These are phyloP conservation scores for Acanthurus tractus DNA, from an alignment of 2,797 vertebrate genomes.

Conservation along the genomic window DNA sequence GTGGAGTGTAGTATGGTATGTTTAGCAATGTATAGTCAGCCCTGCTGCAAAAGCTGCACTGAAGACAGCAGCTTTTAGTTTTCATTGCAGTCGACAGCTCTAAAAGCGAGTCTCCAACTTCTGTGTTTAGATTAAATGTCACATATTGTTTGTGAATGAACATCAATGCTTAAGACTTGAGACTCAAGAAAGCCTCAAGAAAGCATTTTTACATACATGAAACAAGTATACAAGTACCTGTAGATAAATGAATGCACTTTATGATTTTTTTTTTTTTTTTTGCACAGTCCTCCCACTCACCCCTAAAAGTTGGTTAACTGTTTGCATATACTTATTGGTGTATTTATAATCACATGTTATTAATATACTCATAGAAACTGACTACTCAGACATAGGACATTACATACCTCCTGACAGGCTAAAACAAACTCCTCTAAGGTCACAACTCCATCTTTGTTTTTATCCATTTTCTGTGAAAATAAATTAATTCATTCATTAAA, in stretches of 20 bases:
- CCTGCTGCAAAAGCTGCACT: not conserved
- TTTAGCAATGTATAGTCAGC: not conserved
- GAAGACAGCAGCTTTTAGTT: not conserved
- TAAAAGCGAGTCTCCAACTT: not conserved
- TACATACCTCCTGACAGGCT: conserved; percentile 95
- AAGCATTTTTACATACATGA: not conserved
- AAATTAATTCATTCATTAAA: too few species aligned
- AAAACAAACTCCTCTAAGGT: conserved; percentile 96
- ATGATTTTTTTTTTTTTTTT: not conserved
- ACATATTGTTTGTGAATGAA: not conserved
- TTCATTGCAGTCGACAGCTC: not conserved
- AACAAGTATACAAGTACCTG: not conserved
- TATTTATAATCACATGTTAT: too few species aligned
- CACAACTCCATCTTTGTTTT: conserved; percentile 98
- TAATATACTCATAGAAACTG: not conserved
- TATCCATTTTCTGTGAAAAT: conserved; percentile 95
- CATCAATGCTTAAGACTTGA: not conserved
- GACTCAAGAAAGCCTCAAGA: not conserved
- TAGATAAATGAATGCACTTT: not conserved
- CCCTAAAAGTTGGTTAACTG: not conserved
- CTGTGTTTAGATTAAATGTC: not conserved
- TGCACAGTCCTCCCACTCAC: not conserved
- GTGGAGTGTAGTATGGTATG: not conserved
- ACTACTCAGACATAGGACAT: not conserved
- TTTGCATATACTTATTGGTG: too few species aligned